Percentiles rank a stretch among this genome's conserved stretches.
phyloP scores from a whole-genome alignment of 1,140 invertebrate species.

The Littorina saxatilis region DNA sequence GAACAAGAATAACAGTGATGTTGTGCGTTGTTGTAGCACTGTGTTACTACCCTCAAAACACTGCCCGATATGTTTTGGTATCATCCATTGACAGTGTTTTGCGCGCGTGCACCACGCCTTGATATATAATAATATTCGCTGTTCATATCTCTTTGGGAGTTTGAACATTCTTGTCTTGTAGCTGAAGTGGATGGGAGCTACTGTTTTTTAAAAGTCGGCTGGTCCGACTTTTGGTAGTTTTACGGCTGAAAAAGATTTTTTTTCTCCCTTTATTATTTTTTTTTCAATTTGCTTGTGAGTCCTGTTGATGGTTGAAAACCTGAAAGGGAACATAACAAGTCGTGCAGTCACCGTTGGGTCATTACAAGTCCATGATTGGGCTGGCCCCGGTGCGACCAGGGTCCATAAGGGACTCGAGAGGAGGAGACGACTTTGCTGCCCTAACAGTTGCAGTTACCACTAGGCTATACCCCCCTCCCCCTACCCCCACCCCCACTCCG shows the following conservation, averaged over 20 bases:
- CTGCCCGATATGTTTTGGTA: neutral
- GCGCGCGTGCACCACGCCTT: too few species aligned
- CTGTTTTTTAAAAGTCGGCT: too few species aligned
- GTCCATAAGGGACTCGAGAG: neutral
- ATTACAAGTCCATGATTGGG: conserved; percentile 19
- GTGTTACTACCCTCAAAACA: too few species aligned
- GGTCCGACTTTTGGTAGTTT: neutral
- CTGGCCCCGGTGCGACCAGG: conserved; percentile 37
- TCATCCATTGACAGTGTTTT: too few species aligned
- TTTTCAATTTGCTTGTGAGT: neutral
- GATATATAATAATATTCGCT: too few species aligned
- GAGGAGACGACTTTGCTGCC: conserved; percentile 17
- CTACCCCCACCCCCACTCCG: neutral
- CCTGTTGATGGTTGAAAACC: neutral
- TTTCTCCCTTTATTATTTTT: neutral
- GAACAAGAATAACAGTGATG: too few species aligned
- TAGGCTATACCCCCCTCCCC: neutral
- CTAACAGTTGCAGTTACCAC: neutral
- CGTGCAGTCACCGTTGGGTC: conserved; percentile 25
- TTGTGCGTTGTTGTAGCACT: too few species aligned
- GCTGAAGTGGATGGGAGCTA: too few species aligned
- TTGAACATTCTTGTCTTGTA: too few species aligned
- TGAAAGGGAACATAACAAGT: too few species aligned
- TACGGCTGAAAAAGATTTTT: neutral
- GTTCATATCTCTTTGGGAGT: too few species aligned